Conservation (phyloP, 2,797 vertebrate species). For the Somateria mollissima region DNA sequence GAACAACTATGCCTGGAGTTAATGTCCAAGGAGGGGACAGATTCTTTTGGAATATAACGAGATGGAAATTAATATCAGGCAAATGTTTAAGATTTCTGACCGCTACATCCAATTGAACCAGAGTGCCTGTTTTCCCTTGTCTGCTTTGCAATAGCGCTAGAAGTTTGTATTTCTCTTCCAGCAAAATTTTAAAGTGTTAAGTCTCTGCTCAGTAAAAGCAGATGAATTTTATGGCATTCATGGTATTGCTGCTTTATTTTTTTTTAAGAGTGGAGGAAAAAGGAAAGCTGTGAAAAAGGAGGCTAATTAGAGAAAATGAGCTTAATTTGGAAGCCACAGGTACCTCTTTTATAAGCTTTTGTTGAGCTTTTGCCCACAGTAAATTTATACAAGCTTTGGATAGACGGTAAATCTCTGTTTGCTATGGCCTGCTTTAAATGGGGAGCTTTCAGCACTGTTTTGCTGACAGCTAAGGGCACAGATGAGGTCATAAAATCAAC, state of each 20-base stretch:
- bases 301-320: conserved; percentile 73
- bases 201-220: conserved; percentile 46
- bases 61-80: neutral
- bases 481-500: conserved; percentile 69
- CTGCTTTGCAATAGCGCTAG: neutral
- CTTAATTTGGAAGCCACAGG: conserved; percentile 75
- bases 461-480: conserved; percentile 31
- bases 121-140: neutral
- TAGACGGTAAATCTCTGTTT: conserved; percentile 42
- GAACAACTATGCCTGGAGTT: conserved; percentile 10
- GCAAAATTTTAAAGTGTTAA: conserved; percentile 28
- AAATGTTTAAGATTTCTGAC: neutral
- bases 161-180: conserved; percentile 46
- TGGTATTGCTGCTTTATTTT: neutral
- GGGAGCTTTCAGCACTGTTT: conserved; percentile 50
- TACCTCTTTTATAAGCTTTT: conserved; percentile 74
- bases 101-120: neutral
- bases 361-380: conserved; percentile 65
- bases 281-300: conserved; percentile 60
- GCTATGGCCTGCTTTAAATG: conserved; percentile 56
- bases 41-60: neutral
- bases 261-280: conserved; percentile 10
- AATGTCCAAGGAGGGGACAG: conserved; percentile 30
- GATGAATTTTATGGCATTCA: conserved; percentile 57
- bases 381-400: conserved; percentile 64